These are phyloP conservation scores for Rhingia rostrata DNA, from an alignment of 2,888 invertebrate genomes.

Conservation along the genomic window DNA sequence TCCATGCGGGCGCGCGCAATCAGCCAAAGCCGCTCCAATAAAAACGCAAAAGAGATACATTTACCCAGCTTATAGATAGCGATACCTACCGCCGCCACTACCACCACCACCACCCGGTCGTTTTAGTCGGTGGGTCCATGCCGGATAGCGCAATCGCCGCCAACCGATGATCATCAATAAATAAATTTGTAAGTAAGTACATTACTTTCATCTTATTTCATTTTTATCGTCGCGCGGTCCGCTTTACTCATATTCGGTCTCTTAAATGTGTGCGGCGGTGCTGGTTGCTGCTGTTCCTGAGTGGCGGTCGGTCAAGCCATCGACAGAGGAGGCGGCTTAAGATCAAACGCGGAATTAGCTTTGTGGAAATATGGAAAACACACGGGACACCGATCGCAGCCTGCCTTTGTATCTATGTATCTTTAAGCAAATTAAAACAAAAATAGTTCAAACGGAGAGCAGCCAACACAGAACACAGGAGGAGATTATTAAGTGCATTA, in stretches of 20 bases:
- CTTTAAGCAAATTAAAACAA: constrained; percentile 66
- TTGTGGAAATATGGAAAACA: constrained; percentile 70
- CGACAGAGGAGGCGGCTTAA: constrained; percentile 65
- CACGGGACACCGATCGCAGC: constrained; percentile 54
- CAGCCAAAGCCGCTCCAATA: constrained; percentile 71
- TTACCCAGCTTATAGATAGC: constrained; percentile 47
- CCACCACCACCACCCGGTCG: constrained; percentile 1
- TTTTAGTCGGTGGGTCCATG: constrained; percentile 6
- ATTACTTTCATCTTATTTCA: constrained; percentile 75
- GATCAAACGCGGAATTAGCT: constrained; percentile 72
- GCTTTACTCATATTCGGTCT: constrained; percentile 71
- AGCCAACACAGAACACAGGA: constrained; percentile 24
- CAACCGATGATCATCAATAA: constrained; percentile 74
- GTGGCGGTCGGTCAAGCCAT: constrained; percentile 64
- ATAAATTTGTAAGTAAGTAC: constrained; percentile 75
- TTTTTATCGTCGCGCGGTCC: constrained; percentile 73
- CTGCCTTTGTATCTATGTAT: constrained; percentile 41
- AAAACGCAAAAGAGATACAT: constrained; percentile 62
- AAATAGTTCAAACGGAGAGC: constrained; percentile 60
- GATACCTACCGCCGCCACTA: constrained; percentile 45
- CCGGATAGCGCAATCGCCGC: constrained; percentile 74
- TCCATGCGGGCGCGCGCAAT: constrained; percentile 36
- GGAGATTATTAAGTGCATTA: constrained; percentile 68
- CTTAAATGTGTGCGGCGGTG: constrained; percentile 55
- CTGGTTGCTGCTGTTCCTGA: constrained; percentile 47